Conservation (phyloP, 2,888 invertebrate species). For the Clivina fossor region DNA sequence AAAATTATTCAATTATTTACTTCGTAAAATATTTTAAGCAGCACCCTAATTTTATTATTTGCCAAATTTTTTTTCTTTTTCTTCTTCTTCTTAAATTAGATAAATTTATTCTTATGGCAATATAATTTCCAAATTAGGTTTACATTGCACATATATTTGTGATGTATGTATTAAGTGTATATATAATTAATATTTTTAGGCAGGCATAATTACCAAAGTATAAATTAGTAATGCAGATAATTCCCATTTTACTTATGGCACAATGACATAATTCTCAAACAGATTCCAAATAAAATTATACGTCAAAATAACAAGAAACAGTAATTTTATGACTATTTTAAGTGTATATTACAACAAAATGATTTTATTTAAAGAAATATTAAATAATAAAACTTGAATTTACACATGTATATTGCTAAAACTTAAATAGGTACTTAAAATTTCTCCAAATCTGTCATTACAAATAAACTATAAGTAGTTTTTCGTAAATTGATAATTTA, state of each 20-base stretch:
- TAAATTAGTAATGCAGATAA: conserved; percentile 19
- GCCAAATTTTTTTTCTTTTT: too few species aligned
- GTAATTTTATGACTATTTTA: conserved; percentile 13
- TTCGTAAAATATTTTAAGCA: conserved; percentile 13
- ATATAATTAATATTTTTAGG: too few species aligned
- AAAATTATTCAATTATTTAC: background rate
- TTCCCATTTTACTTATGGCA: conserved; percentile 31
- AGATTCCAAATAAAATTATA: conserved; percentile 14
- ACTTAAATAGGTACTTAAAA: too few species aligned
- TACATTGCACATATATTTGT: conserved; percentile 16
- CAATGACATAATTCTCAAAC: conserved; percentile 18
- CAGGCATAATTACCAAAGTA: conserved; percentile 9
- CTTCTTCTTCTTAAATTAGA: too few species aligned
- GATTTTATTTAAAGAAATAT: conserved; percentile 3
- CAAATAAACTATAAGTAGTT: background rate
- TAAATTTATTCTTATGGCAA: conserved; percentile 14
- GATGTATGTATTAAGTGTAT: conserved; percentile 15
- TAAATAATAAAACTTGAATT: too few species aligned
- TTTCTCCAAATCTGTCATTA: too few species aligned
- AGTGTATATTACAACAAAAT: conserved; percentile 13
- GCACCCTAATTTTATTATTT: conserved; percentile 6
- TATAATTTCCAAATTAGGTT: conserved; percentile 11
- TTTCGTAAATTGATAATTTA: too few species aligned
- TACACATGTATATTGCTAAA: too few species aligned
- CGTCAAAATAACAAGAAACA: conserved; percentile 15